Base-by-base conservation (phyloP, 2,888 invertebrate species). In the Hirtodrosophila cameraria region DNA sequence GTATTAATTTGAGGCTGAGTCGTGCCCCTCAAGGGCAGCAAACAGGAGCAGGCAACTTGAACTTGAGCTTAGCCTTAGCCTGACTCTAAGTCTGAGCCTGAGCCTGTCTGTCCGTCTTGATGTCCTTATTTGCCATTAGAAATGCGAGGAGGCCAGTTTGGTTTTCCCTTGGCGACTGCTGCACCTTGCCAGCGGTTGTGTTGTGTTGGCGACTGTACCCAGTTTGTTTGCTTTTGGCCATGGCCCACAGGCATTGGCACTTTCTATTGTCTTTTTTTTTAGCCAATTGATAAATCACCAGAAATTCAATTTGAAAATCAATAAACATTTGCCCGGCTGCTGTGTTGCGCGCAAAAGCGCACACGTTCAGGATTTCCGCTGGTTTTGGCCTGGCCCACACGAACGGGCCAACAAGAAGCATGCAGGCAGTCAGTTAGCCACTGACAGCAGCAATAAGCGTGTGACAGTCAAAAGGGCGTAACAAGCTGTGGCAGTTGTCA, bases 1-100 rank as follows among this genome's bases (percentile, higher is more conserved):
- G 87, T 77, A 87, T 87, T 87, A 80, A 83, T 85, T 86, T 67
- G 71, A 68, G 71, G 35, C 75, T 69, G 58, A 75, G 75, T 75
- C 83, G 64, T 36, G 28, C 11, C 11, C 11, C 61, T 45, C 69
- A 71, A 74, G 74, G 68, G 75, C 75, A 68, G 39, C 50, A 15
- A 68, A 55, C 39, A 69, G 64, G 49, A 58, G 64, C 68, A 53
- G 58, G 48, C 53, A 59, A 55, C 75, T 74, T 74, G 69, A 74
- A 71, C 69, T 75, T 72, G 71, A 53, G 42, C 48, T 18, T 20
- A 23, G 23, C 23, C 27, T 12, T 28, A 33, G 48, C 12, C 39
- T 35, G 45, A 7, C 31, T 15, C 16, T 54, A n/a, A 36, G 13
- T 20, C 9, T 39, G 39, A 18, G 20, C 15, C 7, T 15, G 7